Evolutionary conservation across 1,140 invertebrate genomes (phyloP).

Genomic region (Drosophila pallidifrons): DNA sequence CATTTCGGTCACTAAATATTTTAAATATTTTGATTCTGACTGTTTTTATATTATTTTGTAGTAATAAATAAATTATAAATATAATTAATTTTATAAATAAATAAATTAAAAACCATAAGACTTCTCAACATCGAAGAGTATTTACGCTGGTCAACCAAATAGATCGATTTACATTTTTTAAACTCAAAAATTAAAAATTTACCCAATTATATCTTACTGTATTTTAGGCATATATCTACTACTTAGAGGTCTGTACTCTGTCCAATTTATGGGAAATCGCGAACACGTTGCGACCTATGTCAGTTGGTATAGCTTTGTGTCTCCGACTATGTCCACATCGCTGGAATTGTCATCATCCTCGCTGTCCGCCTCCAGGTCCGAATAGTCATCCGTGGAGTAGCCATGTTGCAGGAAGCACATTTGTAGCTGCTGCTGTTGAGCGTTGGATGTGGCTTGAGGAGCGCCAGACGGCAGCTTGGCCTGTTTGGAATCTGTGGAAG

Average conservation of each 20-base stretch:
- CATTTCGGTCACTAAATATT: too few species aligned
- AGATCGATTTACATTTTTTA: too few species aligned
- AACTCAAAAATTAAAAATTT: not conserved
- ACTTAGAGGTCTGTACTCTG: slow-evolving; percentile 7
- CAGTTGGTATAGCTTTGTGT: slow-evolving; percentile 78
- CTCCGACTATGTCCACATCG: slow-evolving; percentile 84
- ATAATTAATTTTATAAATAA: too few species aligned
- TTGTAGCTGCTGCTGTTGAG: slow-evolving; percentile 70
- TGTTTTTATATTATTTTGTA: too few species aligned
- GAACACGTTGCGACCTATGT: slow-evolving; percentile 60
- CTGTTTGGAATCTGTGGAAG: slow-evolving; percentile 45
- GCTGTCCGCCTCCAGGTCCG: slow-evolving; percentile 75
- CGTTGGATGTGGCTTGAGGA: slow-evolving; percentile 6
- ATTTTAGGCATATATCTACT: slow-evolving; percentile 9
- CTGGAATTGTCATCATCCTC: slow-evolving; percentile 82
- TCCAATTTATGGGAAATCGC: slow-evolving; percentile 24
- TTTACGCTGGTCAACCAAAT: too few species aligned
- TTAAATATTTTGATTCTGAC: too few species aligned
- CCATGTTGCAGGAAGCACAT: slow-evolving; percentile 78
- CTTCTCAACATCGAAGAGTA: too few species aligned
- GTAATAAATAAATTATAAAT: too few species aligned
- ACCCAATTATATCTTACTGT: not conserved
- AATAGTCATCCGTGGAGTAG: slow-evolving; percentile 79
- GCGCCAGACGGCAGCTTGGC: slow-evolving; percentile 32
- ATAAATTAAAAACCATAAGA: too few species aligned